Evolutionary conservation across 2,113 vertebrate genomes (phyloP).

Genomic region (Corythoichthys intestinalis): DNA sequence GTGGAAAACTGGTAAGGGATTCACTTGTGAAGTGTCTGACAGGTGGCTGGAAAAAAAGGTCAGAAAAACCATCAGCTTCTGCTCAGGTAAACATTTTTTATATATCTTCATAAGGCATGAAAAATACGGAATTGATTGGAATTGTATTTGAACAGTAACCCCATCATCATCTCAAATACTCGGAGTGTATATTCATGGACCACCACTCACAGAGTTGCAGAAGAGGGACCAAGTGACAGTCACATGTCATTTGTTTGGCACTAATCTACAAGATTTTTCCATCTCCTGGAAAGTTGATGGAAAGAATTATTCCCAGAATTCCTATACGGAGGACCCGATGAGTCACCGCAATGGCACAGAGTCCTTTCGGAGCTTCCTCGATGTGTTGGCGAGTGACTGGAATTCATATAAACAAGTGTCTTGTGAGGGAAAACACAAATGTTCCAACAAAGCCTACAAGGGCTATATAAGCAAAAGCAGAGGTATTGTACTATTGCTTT

Average conservation of each 20-base stretch:
- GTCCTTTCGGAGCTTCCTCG: slow-evolving; percentile 43
- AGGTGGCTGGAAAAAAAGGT: accelerated
- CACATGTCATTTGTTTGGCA: slow-evolving; percentile 57
- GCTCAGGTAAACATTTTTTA: slow-evolving; percentile 54
- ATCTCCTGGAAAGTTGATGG: slow-evolving; percentile 58
- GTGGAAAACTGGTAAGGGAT: slow-evolving; percentile 48
- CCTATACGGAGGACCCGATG: not conserved
- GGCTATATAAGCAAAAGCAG: slow-evolving; percentile 47
- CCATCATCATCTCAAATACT: slow-evolving; percentile 35
- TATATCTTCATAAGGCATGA: not conserved
- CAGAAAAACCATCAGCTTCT: slow-evolving; percentile 39
- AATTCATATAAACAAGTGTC: slow-evolving; percentile 32
- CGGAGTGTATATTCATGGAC: slow-evolving; percentile 47
- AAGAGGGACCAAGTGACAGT: slow-evolving; percentile 25
- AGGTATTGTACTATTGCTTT: slow-evolving; percentile 22
- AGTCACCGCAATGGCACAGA: slow-evolving; percentile 58
- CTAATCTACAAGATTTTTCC: slow-evolving; percentile 36
- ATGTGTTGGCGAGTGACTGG: slow-evolving; percentile 42
- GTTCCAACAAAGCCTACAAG: slow-evolving; percentile 24
- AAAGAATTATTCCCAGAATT: accelerated
- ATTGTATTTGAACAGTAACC: slow-evolving; percentile 39
- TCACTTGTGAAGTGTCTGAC: slow-evolving; percentile 60
- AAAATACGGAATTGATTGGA: not conserved
- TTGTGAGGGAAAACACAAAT: slow-evolving; percentile 59
- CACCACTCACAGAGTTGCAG: slow-evolving; percentile 16